phyloP scores from a whole-genome alignment of 2,797 vertebrate species.

The Sebastes reedi region DNA sequence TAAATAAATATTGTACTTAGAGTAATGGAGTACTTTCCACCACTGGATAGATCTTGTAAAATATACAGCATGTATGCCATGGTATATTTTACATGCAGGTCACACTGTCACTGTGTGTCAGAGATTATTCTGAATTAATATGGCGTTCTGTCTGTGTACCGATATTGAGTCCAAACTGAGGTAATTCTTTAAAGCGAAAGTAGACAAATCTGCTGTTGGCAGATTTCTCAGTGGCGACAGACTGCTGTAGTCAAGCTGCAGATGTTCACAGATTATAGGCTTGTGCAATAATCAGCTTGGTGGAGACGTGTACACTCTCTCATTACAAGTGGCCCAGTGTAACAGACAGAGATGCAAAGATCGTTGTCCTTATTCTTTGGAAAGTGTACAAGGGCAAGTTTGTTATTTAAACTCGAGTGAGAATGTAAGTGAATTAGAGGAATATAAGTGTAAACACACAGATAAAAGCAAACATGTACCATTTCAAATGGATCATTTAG shows the following conservation, averaged over 20 bases:
- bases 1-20: background rate
- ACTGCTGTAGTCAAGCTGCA: conserved; percentile 50
- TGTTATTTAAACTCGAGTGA: background rate
- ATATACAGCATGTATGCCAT: background rate
- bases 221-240: conserved; percentile 52
- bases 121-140: conserved; percentile 2
- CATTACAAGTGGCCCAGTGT: conserved; percentile 48
- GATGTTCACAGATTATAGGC: conserved; percentile 79
- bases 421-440: background rate
- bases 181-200: conserved; percentile 49
- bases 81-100: too few relatives aligned
- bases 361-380: conserved; percentile 7
- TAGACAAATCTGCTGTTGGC: conserved; percentile 49
- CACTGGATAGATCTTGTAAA: background rate
- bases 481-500: background rate
- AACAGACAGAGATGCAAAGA: conserved; percentile 35
- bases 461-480: background rate
- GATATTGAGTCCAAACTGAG: conserved; percentile 28
- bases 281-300: conserved; percentile 75
- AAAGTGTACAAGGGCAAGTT: background rate
- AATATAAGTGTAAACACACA: background rate
- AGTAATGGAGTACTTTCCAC: background rate
- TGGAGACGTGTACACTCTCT: conserved; percentile 61
- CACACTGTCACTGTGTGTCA: background rate
- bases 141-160: background rate